These are phyloP conservation scores for Nysson spinosus DNA, from an alignment of 2,888 invertebrate species.

Conservation along the genomic window DNA sequence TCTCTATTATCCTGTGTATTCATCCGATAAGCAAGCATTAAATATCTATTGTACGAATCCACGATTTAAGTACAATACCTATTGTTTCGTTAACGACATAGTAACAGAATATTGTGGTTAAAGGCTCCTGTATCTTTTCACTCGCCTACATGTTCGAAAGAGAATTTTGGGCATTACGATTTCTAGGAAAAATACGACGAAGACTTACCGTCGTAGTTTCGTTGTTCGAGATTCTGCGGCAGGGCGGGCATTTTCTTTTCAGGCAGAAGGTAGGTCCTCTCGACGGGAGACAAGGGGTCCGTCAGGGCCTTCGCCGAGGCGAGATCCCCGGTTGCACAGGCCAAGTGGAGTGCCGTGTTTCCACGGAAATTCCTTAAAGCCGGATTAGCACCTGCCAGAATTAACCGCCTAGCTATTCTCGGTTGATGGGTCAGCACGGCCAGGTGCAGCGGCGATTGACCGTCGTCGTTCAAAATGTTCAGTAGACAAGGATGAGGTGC, in stretches of 20 bases:
- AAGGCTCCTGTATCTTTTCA: too few relatives aligned
- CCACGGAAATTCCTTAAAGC: slow-evolving; percentile 84
- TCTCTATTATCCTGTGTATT: too few relatives aligned
- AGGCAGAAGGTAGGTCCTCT: slow-evolving; percentile 72
- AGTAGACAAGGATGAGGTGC: slow-evolving; percentile 88
- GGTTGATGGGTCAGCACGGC: slow-evolving; percentile 89
- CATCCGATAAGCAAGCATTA: too few relatives aligned
- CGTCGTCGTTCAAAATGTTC: slow-evolving; percentile 88
- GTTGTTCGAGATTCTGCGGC: slow-evolving; percentile 85
- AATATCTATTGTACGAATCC: too few relatives aligned
- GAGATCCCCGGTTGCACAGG: slow-evolving; percentile 84
- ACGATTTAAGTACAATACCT: too few relatives aligned
- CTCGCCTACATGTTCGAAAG: too few relatives aligned
- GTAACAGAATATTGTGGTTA: too few relatives aligned
- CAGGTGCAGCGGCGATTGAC: slow-evolving; percentile 91
- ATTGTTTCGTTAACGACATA: too few relatives aligned
- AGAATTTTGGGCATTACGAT: too few relatives aligned
- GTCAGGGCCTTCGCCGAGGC: slow-evolving; percentile 87
- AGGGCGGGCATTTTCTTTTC: slow-evolving; percentile 75
- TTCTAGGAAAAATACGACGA: neutral
- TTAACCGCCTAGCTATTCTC: slow-evolving; percentile 85
- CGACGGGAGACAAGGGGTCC: slow-evolving; percentile 81
- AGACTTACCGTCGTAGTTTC: slow-evolving; percentile 90
- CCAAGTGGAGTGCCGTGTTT: slow-evolving; percentile 92
- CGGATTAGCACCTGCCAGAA: slow-evolving; percentile 87